Conservation (phyloP, 2,888 invertebrate species). For the Dicyrtoma fusca region DNA sequence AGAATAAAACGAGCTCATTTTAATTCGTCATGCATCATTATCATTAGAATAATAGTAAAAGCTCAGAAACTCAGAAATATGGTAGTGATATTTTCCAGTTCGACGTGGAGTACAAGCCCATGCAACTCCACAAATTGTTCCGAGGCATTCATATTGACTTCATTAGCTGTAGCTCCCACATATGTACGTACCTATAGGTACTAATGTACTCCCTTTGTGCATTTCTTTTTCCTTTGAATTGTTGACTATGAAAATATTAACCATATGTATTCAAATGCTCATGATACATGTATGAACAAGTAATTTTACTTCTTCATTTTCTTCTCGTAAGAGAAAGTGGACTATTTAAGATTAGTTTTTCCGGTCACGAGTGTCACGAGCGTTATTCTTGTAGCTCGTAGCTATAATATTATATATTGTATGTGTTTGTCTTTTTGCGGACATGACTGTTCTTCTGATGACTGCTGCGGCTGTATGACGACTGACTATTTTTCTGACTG, state of each 20-base stretch:
- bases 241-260: background rate
- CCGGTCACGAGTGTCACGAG: constrained; percentile 38
- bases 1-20: constrained; percentile 4
- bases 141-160: too few relatives aligned
- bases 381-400: background rate
- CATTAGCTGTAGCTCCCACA: too few relatives aligned
- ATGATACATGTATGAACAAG: background rate
- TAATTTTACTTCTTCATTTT: constrained; percentile 33
- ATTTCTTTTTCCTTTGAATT: background rate
- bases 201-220: background rate
- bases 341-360: constrained; percentile 34
- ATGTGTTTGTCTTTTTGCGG: background rate
- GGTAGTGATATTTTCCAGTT: constrained; percentile 8
- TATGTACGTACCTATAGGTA: background rate
- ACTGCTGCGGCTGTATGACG: too few relatives aligned
- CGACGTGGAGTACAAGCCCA: constrained; percentile 23
- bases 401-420: background rate
- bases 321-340: constrained; percentile 37
- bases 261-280: background rate
- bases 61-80: constrained; percentile 13
- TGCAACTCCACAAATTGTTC: too few relatives aligned
- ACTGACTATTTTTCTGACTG: background rate
- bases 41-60: constrained; percentile 22
- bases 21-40: constrained; percentile 28
- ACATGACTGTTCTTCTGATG: background rate